Percentiles rank a stretch among this genome's conserved stretches.
phyloP scores from a whole-genome alignment of 1,140 invertebrate species.

The Cotesia vestalis region DNA sequence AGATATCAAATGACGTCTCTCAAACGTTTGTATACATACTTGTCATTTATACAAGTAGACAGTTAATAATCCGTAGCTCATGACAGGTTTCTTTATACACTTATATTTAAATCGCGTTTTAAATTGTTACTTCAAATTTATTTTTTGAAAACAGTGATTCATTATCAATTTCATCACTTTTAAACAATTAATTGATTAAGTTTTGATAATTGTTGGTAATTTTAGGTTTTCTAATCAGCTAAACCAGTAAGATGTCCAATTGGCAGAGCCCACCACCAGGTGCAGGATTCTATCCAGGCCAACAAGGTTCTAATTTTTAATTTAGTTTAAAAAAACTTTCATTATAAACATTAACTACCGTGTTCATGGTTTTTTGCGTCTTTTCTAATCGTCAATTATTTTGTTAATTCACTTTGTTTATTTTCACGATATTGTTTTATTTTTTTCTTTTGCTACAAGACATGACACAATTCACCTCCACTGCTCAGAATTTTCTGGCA shows the following conservation, averaged over 20 bases:
- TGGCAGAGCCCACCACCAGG: conserved; percentile 58
- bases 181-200: background rate
- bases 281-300: conserved; percentile 56
- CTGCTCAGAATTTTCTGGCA: background rate
- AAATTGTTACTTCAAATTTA: no score
- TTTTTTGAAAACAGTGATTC: no score
- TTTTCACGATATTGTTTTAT: conserved; percentile 1
- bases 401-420: conserved; percentile 3
- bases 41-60: no score
- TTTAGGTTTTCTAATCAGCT: conserved; percentile 57
- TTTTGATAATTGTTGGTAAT: conserved; percentile 42
- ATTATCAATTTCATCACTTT: no score
- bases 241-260: conserved; percentile 58
- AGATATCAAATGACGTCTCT: no score
- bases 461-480: background rate
- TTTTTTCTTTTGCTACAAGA: conserved; percentile 5
- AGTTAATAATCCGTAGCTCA: no score
- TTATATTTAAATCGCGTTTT: no score
- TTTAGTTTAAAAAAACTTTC: conserved; percentile 33
- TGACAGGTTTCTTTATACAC: no score
- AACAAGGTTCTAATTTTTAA: conserved; percentile 58
- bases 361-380: conserved; percentile 21
- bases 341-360: conserved; percentile 33
- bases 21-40: no score
- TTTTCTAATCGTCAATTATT: conserved; percentile 8